A percentile compares a stretch with the other conserved stretches of the same genome.
phyloP scores from a whole-genome alignment of 2,113 vertebrate genomes.

The Chascanopsetta lugubris region DNA sequence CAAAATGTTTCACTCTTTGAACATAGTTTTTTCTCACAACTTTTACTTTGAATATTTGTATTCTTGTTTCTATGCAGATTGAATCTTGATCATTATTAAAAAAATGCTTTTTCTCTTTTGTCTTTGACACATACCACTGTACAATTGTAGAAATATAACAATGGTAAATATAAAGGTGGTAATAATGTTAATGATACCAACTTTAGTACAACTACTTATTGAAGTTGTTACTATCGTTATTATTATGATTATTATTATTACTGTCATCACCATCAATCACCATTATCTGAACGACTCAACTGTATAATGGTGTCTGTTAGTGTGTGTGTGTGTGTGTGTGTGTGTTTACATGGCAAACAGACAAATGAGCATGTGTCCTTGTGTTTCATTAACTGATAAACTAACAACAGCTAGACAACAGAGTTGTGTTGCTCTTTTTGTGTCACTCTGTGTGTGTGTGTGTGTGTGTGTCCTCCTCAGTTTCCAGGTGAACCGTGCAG shows the following conservation, averaged over 20 bases:
- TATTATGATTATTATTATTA: no score
- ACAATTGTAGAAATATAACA: no score
- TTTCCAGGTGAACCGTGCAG: conserved; percentile 64
- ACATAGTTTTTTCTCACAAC: no score
- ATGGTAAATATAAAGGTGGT: background rate
- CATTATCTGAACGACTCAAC: background rate
- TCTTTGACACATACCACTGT: no score
- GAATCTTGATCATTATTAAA: no score
- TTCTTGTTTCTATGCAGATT: no score
- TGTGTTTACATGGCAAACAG: background rate
- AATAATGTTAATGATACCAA: no score
- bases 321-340: background rate
- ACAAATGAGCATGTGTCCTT: conserved; percentile 3
- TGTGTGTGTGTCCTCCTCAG: conserved; percentile 17
- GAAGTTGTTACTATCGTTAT: no score
- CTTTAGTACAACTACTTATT: no score
- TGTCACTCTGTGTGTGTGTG: background rate
- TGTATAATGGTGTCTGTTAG: background rate
- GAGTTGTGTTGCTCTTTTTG: conserved; percentile 34
- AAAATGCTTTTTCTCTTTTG: no score
- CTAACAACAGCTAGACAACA: conserved; percentile 5
- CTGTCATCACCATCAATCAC: background rate
- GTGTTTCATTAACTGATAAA: conserved; percentile 15
- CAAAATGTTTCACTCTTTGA: no score
- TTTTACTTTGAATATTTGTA: no score